These are phyloP conservation scores for Drosophila eugracilis DNA, from an alignment of 1,140 invertebrate genomes.

Conservation along the genomic window DNA sequence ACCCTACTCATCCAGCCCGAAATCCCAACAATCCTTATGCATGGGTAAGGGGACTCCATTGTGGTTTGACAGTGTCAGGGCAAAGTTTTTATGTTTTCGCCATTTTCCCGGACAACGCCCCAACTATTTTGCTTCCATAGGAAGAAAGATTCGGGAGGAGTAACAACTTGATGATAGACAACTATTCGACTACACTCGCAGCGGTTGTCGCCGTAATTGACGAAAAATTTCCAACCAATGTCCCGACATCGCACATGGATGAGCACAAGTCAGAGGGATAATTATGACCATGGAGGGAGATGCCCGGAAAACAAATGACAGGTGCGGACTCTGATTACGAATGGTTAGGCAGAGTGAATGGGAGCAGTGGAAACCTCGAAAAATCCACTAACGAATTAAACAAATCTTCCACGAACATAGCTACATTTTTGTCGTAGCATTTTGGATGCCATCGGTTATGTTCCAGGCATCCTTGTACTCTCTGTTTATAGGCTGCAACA, in stretches of 20 bases:
- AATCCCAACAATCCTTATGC: constrained; percentile 11
- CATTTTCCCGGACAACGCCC: constrained; percentile 12
- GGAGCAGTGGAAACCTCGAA: background rate
- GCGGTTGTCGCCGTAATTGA: constrained; percentile 69
- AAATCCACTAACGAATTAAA: constrained; percentile 12
- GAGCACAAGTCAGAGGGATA: constrained; percentile 37
- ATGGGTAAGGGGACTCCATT: constrained; percentile 53
- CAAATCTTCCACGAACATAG: constrained; percentile 8
- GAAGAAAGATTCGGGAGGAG: background rate
- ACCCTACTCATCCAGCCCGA: background rate
- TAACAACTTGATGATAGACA: constrained; percentile 30
- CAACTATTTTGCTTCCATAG: constrained; percentile 26
- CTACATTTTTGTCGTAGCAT: background rate
- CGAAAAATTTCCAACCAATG: constrained; percentile 43
- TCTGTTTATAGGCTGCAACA: background rate
- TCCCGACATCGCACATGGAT: constrained; percentile 8
- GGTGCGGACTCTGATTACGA: constrained; percentile 18
- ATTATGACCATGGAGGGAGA: constrained; percentile 36
- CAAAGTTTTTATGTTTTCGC: constrained; percentile 29
- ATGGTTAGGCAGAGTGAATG: background rate
- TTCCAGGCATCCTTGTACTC: background rate
- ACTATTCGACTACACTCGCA: constrained; percentile 24
- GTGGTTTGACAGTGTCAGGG: constrained; percentile 55
- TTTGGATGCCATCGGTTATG: background rate
- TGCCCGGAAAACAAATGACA: constrained; percentile 22